These are phyloP conservation scores for Amphipyra tragopoginis DNA, from an alignment of 2,888 invertebrate genomes.

Conservation along the genomic window DNA sequence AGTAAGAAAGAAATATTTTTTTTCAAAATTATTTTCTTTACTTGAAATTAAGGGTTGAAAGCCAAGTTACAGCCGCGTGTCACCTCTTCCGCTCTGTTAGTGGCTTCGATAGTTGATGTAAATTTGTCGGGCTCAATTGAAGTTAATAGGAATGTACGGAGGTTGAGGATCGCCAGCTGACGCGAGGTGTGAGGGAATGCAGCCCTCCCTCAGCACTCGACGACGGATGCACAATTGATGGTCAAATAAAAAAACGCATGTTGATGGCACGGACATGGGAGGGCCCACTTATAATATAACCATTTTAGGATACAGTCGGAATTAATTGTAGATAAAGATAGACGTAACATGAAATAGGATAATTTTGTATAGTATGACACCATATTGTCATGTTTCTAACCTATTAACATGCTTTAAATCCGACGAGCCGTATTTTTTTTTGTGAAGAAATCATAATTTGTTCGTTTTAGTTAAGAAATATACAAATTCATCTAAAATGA, in stretches of 20 bases:
- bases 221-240: slow-evolving; percentile 81
- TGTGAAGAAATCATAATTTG: too few species aligned
- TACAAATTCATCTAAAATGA: too few species aligned
- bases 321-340: slow-evolving; percentile 32
- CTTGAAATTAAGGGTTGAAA: too few species aligned
- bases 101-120: slow-evolving; percentile 80
- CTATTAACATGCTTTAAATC: too few species aligned
- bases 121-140: slow-evolving; percentile 90
- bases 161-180: slow-evolving; percentile 88
- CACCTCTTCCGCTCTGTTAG: slow-evolving; percentile 55
- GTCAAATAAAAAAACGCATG: slow-evolving; percentile 77
- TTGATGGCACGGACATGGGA: slow-evolving; percentile 59
- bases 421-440: too few species aligned
- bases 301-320: slow-evolving; percentile 59
- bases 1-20: too few species aligned
- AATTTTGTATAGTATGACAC: not conserved
- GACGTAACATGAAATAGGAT: slow-evolving; percentile 1
- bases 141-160: slow-evolving; percentile 87
- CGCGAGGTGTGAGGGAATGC: slow-evolving; percentile 89
- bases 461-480: too few species aligned
- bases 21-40: too few species aligned
- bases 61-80: slow-evolving; percentile 1
- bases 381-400: too few species aligned
- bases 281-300: slow-evolving; percentile 60
- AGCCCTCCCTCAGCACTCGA: slow-evolving; percentile 79